Base-by-base conservation (phyloP, 2,113 vertebrate species). In the Engystomops pustulosus region DNA sequence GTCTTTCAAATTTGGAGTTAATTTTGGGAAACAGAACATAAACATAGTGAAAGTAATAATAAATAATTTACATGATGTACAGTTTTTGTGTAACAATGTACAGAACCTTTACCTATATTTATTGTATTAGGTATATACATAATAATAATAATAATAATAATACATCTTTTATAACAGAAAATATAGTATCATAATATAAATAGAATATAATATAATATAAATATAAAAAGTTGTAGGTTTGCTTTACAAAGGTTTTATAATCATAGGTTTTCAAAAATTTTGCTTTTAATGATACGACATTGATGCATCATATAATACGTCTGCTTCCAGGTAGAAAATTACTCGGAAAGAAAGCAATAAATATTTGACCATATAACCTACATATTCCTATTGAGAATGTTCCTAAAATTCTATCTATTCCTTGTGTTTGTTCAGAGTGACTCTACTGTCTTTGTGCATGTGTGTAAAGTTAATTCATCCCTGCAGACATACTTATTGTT, bases 401-500 rank as follows among this genome's bases (percentile, higher is more conserved):
- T 55, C 78, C 77, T 67, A 62, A 0, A 51, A 83, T 76, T 74
- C 78, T 83, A 86, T 23, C 0, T 49, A 65, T 88, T 86, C 51
- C 38, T 79, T 53, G 20, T 86, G 87, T 1, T 20, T 11, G 12
- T 12, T 38, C 62, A 82, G 51, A 85, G 41, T 68, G 47, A 20
- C 23, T 86, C 5, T 69, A 71, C 44, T 7, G 9, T 84, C 58
- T 84, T 84, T 78, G 74, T 78, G 82, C 82, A 84, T 84, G 72
- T 84, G 82, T 32, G 18, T 49, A 84, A 88, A 89, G 30, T 83
- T 88, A 89, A 80, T 86, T 84, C 23, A 87, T 14, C 34, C 44
- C 72, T 84, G 49, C 30, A 36, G 80, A 76, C 88, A 88, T 76
- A 85, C 79, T 78, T 88, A 83, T 87, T 89, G 47, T 89, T 85